Base-by-base conservation (phyloP, 2,888 invertebrate genomes). In the Aporophyla lueneburgensis region DNA sequence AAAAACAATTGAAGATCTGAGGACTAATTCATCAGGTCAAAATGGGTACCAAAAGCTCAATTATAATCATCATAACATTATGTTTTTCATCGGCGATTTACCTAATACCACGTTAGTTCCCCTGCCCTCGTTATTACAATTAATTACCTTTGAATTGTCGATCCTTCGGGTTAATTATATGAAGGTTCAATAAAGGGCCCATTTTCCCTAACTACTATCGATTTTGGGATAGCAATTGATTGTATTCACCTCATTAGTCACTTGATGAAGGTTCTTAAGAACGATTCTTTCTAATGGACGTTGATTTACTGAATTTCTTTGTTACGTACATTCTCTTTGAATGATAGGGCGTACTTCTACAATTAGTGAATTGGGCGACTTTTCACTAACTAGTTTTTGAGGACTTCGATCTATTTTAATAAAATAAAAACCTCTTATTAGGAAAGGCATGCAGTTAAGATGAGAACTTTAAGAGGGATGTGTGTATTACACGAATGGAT, bases 61-160 rank as follows among this genome's bases (percentile, higher is more conserved):
- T 68, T 54, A 33, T 63, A 43, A 66, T 67, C 43, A 43, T 49
- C 24, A 9, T 21, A 51, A 16, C 43, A 53, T 54, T 40, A 56
- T 49, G 61, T 70, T 16, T 7, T 71, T 76, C 33, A n/a, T 16
- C 16, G 24, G n/a, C 19, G 61, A 80, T 61, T 81, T 6, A 70
- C 72, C 19, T 66, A 33, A 74, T 40, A 74, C 19, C 58, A 40
- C 53, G 24, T 49, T 61, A 80, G 76, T 70, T 77, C 40, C 58
- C 83, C 12, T 46, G 53, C 51, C 61, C 71, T 62, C 84, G 62
- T 81, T 81, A 84, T 81, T 71, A 69, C 84, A 65, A 76, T 76
- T 83, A 84, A 80, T 80, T 80, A 76, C 80, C 72, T 83, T 76
- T 81, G 81, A 84, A 83, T 83, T 59, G 81, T 51, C 81, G 77